Percentiles rank a stretch among this genome's conserved stretches.
phyloP scores from a whole-genome alignment of 2,113 vertebrate species.

The Gambusia holbrooki region DNA sequence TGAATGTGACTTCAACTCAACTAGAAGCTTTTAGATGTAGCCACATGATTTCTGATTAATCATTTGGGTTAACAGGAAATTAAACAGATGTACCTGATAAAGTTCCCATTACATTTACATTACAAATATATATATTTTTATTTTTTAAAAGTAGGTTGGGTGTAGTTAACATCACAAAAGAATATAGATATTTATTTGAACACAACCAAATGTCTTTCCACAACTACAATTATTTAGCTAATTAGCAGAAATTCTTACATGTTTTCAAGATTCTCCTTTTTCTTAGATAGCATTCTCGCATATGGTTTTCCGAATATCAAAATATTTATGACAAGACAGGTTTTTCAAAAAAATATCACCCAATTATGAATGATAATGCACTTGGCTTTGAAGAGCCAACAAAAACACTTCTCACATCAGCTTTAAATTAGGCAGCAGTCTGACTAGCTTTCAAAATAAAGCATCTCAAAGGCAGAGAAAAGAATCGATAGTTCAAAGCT shows the following conservation, averaged over 20 bases:
- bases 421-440: conserved; percentile 42
- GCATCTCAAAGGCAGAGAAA: conserved; percentile 56
- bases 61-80: not conserved
- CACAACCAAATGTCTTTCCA: not conserved
- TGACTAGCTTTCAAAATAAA: conserved; percentile 54
- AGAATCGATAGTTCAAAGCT: conserved; percentile 70
- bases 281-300: not conserved
- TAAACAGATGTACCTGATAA: not conserved
- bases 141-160: not conserved
- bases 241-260: not conserved
- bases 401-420: conserved; percentile 47
- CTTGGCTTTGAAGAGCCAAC: conserved; percentile 39
- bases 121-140: not conserved
- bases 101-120: not conserved
- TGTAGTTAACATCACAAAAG: not conserved
- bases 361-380: conserved; percentile 36
- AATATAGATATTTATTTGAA: not conserved
- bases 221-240: not conserved
- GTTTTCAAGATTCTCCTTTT: not conserved
- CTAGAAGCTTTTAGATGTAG: not conserved
- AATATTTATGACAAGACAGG: conserved; percentile 13
- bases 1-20: not conserved
- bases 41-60: not conserved
- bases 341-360: conserved; percentile 26
- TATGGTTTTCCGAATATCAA: conserved; percentile 16